Conservation (phyloP, 2,888 invertebrate species). For the Ennomos quercinarius region DNA sequence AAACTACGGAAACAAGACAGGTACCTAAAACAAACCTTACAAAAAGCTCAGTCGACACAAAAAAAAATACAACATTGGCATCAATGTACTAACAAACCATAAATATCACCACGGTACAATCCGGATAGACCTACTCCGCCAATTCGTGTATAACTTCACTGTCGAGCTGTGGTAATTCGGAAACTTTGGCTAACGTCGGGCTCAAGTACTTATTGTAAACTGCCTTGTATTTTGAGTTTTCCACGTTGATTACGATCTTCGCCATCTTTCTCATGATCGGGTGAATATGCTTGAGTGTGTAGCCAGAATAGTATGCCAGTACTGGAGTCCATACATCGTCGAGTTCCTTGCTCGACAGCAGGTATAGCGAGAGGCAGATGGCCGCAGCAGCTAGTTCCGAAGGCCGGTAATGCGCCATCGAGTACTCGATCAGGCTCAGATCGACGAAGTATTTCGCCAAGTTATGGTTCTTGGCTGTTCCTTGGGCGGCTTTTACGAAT, state of each 20-base stretch:
- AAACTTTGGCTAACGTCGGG: constrained; percentile 86
- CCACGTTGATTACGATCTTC: constrained; percentile 87
- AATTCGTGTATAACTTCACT: constrained; percentile 67
- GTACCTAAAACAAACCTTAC: constrained; percentile 65
- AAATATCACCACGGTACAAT: not conserved
- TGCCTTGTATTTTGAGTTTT: constrained; percentile 89
- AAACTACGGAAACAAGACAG: constrained; percentile 60
- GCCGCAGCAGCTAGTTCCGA: constrained; percentile 94
- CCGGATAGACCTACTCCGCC: constrained; percentile 42
- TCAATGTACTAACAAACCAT: constrained; percentile 8
- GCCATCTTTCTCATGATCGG: constrained; percentile 90
- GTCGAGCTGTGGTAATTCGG: constrained; percentile 87
- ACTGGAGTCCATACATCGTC: constrained; percentile 90
- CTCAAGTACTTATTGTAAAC: constrained; percentile 88
- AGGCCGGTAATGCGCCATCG: constrained; percentile 91
- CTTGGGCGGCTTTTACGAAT: constrained; percentile 86
- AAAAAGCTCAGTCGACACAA: constrained; percentile 62
- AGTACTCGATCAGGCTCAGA: constrained; percentile 92
- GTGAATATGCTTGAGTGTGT: constrained; percentile 88
- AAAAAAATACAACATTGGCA: constrained; percentile 34
- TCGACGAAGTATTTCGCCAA: constrained; percentile 97
- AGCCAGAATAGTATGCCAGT: constrained; percentile 91
- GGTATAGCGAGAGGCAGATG: constrained; percentile 88
- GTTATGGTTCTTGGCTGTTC: constrained; percentile 88
- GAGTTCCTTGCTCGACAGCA: constrained; percentile 81